Conservation (phyloP, 2,888 invertebrate species). For the Pterostichus madidus region DNA sequence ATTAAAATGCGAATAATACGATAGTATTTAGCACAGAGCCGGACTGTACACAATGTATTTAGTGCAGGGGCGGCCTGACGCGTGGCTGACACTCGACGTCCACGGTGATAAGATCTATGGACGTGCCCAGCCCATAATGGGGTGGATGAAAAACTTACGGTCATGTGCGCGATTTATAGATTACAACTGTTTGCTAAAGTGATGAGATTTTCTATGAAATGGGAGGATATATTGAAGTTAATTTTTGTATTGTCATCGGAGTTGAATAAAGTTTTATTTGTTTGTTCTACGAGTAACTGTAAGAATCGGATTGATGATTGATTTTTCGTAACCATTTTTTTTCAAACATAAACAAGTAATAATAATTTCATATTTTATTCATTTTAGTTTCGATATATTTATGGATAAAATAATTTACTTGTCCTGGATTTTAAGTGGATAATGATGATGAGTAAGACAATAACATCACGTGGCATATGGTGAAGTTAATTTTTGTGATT, state of each 20-base stretch:
- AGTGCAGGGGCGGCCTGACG: constrained; percentile 63
- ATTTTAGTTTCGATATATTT: neutral
- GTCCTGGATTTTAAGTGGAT: neutral
- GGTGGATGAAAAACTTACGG: constrained; percentile 7
- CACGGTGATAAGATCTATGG: constrained; percentile 67
- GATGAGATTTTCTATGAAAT: constrained; percentile 2
- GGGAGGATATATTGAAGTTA: neutral
- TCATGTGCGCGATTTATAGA: constrained; percentile 4
- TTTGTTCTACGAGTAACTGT: no score
- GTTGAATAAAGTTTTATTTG: neutral
- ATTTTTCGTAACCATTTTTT: neutral
- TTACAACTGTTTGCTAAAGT: constrained; percentile 23
- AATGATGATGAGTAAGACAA: neutral
- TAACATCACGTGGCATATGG: neutral
- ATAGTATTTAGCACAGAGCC: constrained; percentile 68
- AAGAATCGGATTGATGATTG: neutral
- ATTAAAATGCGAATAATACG: constrained; percentile 65
- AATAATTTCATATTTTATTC: neutral
- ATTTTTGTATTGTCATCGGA: neutral
- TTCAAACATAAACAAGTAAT: neutral
- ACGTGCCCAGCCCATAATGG: constrained; percentile 67
- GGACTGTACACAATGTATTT: constrained; percentile 65
- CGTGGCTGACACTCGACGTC: constrained; percentile 66
- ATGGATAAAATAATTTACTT: neutral
- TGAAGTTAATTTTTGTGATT: neutral